phyloP scores from a whole-genome alignment of 2,888 invertebrate genomes.

The Malthinus flaveolus region DNA sequence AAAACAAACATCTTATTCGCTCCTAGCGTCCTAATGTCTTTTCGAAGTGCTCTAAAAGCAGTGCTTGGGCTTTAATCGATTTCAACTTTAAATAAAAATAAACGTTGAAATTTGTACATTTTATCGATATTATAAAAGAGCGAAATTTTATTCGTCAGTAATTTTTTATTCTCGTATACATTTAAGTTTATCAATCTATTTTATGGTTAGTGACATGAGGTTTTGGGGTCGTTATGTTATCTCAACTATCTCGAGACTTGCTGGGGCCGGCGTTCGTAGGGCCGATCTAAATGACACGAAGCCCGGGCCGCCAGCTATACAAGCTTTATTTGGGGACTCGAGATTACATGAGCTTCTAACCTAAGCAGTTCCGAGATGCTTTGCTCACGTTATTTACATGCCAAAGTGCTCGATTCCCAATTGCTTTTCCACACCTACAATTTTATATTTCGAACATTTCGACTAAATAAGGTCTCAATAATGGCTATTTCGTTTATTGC shows the following conservation, averaged over 20 bases:
- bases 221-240: constrained; percentile 14
- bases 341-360: constrained; percentile 20
- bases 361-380: constrained; percentile 16
- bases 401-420: constrained; percentile 22
- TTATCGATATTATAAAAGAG: no score
- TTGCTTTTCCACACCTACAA: constrained; percentile 19
- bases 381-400: constrained; percentile 28
- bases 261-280: constrained; percentile 21
- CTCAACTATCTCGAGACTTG: constrained; percentile 29
- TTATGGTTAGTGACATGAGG: constrained; percentile 4
- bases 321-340: constrained; percentile 27
- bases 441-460: constrained; percentile 9
- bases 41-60: no score
- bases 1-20: no score
- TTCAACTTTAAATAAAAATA: no score
- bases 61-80: no score
- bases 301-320: constrained; percentile 25
- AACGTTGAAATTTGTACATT: no score
- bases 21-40: no score
- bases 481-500: no score
- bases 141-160: no score
- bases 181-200: constrained; percentile 21
- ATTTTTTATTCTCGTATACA: background rate
- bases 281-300: constrained; percentile 29
- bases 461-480: no score